A percentile compares a stretch with the other conserved stretches of the same genome.
Conservation (phyloP, 2,113 vertebrate species). For the Vulpes ferrilata region DNA sequence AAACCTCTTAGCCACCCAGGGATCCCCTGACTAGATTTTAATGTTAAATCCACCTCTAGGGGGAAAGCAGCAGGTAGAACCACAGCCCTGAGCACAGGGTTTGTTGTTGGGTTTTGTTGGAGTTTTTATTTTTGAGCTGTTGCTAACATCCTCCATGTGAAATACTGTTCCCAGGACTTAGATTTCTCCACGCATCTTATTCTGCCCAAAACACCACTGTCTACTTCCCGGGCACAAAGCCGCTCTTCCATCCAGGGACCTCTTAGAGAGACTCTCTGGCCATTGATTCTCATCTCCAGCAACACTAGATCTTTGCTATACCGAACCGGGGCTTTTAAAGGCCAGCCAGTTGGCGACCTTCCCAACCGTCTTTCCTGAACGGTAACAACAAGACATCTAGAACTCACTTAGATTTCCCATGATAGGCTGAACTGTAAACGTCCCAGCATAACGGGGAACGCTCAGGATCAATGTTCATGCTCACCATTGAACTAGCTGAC, state of each 20-base stretch:
- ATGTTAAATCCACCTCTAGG: neutral
- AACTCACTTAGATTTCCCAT: neutral
- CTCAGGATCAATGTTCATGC: neutral
- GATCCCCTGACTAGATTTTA: neutral
- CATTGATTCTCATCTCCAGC: neutral
- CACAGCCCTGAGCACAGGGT: neutral
- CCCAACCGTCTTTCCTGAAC: neutral
- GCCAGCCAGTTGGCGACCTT: neutral
- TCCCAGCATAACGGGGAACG: rapidly evolving
- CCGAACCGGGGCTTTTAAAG: neutral
- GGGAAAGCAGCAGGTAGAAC: neutral
- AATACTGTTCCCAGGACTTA: neutral
- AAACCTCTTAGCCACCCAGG: no score
- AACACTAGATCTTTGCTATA: neutral
- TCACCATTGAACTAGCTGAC: neutral
- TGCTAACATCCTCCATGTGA: no score
- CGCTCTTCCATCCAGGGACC: neutral
- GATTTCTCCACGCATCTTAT: neutral
- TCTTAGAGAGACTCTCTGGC: neutral
- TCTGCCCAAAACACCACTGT: neutral
- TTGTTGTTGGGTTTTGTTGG: neutral
- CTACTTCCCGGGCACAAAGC: neutral
- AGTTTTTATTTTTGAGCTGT: neutral
- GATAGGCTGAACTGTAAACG: neutral
- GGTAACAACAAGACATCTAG: neutral